Conservation (phyloP, 2,113 vertebrate genomes). For the Prionailurus viverrinus region DNA sequence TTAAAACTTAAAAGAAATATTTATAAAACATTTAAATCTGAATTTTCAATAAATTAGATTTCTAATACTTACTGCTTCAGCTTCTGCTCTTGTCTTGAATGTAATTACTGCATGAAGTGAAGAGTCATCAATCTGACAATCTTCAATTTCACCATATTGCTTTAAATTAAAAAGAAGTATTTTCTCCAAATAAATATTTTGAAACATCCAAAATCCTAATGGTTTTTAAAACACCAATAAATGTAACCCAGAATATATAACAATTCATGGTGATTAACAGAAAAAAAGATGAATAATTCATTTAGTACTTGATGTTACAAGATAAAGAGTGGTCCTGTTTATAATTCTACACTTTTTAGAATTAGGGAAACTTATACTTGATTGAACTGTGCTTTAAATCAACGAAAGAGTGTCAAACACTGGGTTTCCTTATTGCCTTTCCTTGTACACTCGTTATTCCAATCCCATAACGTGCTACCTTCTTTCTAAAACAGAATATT, state of each 20-base stretch:
- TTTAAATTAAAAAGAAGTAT: conserved; percentile 86
- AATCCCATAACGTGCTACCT: neutral
- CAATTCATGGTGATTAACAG: conserved; percentile 2
- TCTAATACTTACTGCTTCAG: conserved; percentile 93
- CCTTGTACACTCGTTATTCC: neutral
- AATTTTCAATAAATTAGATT: conserved; percentile 51
- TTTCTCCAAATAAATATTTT: conserved; percentile 77
- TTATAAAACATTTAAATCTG: conserved; percentile 38
- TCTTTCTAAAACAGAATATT: conserved; percentile 36
- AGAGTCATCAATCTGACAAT: conserved; percentile 95
- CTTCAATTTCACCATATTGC: conserved; percentile 99
- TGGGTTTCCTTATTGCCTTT: neutral
- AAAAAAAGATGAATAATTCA: conserved; percentile 35
- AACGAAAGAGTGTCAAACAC: conserved; percentile 19
- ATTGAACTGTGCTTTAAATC: conserved; percentile 48
- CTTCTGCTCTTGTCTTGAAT: conserved; percentile 95
- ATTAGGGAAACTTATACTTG: neutral
- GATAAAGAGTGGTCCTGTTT: neutral
- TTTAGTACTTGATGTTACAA: neutral
- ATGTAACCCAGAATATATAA: conserved; percentile 56
- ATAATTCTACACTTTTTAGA: neutral
- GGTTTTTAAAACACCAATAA: conserved; percentile 61
- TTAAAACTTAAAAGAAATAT: conserved; percentile 61
- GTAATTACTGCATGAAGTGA: conserved; percentile 94
- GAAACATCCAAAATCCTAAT: conserved; percentile 61